Percentiles rank a stretch among this genome's conserved stretches.
These are phyloP conservation scores for Oncopodura yosiiana DNA, from an alignment of 1,140 invertebrate genomes.

Conservation along the genomic window DNA sequence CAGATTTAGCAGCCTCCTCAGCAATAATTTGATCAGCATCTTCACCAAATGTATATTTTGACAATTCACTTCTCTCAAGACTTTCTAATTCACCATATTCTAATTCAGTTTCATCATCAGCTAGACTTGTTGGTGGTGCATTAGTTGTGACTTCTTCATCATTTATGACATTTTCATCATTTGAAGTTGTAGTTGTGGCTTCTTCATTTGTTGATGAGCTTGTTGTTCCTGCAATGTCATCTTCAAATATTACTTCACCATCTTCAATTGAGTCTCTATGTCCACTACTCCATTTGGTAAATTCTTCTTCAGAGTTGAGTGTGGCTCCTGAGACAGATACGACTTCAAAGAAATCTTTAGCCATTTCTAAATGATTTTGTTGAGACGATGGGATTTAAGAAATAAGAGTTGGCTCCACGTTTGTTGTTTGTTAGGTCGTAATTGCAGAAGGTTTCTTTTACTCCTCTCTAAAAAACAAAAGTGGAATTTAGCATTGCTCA, in stretches of 20 bases:
- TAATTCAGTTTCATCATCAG: background rate
- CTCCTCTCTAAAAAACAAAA: conserved; percentile 11
- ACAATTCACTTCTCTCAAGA: conserved; percentile 7
- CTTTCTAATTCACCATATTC: background rate
- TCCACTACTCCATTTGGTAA: conserved; percentile 7
- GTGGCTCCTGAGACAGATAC: conserved; percentile 18
- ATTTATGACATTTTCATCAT: too few species aligned
- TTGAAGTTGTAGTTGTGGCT: too few species aligned
- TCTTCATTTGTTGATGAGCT: background rate
- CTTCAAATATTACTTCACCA: background rate
- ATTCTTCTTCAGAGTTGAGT: conserved; percentile 12
- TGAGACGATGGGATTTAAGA: conserved; percentile 20
- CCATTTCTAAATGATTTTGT: conserved; percentile 20
- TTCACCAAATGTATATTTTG: background rate
- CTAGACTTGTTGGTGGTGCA: background rate
- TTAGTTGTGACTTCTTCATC: too few species aligned
- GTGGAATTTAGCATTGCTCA: background rate
- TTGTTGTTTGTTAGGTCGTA: conserved; percentile 10
- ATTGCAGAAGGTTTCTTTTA: conserved; percentile 20
- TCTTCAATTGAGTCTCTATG: background rate
- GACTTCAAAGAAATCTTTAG: conserved; percentile 8
- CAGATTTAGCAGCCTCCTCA: too few species aligned
- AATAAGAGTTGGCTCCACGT: conserved; percentile 8
- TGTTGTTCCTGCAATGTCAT: background rate
- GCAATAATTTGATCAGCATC: background rate